Evolutionary conservation across 2,113 vertebrate genomes (phyloP), one percentile per base, ranked within the genome.

Genomic region (Mugil cephalus): DNA sequence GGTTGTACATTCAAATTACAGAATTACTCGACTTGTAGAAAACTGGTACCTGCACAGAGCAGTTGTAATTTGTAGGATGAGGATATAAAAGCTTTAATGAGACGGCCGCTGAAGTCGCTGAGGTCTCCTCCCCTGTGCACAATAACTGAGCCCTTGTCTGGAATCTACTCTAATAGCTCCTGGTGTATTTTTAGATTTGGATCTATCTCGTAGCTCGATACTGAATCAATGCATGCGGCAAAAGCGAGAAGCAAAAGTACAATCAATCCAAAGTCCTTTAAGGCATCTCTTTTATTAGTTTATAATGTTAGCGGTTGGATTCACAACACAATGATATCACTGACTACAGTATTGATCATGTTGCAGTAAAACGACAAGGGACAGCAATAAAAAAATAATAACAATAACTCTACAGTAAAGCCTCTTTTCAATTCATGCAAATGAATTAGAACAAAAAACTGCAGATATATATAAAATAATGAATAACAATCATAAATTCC

Each of bases 71-170:
- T 65, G 47, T 45, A 39, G 62, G 66, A 81, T 52, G 18, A 58
- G 17, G 3, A 5, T 30, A 30, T 30, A 30, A 46, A 55, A 36
- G 38, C 54, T 69, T 65, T 46, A 73, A 72, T 64, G 48, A 67
- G 48, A 51, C 11, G 42, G 18, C 46, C 18, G 54, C 51, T n/a
- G 10, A n/a, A 67, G 51, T 75, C 69, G 4, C 46, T 1, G 54
- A n/a, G 78, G 69, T 74, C 53, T 1, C 48, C 36, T 35, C 52
- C 19, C 53, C 59, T 53, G 64, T 34, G n/a, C 38, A 38, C 53
- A 58, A 45, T n/a, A 66, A 73, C 74, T 48, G 39, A 82, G 38
- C 59, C 24, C 67, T 8, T 11, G 35, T 50, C 51, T 47, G 45
- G 35, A 75, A 75, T 66, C 14, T 35, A 42, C 43, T 19, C 0